phyloP scores from a whole-genome alignment of 2,888 invertebrate species.

The Eupithecia centaureata region DNA sequence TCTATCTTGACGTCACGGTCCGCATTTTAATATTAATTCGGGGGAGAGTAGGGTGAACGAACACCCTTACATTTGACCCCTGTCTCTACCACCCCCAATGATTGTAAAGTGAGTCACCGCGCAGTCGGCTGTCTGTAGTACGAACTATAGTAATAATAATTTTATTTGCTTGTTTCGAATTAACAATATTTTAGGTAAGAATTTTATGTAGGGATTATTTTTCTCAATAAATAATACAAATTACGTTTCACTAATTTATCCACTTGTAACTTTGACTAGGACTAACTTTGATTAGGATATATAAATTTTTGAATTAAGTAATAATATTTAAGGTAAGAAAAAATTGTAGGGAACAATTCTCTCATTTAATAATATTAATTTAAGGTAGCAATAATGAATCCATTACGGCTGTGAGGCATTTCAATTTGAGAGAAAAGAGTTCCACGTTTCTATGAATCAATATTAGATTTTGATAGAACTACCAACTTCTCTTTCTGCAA shows the following conservation, averaged over 20 bases:
- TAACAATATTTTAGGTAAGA: background rate
- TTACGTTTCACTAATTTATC: no score
- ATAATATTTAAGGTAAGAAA: no score
- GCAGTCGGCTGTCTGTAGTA: slow-evolving; percentile 19
- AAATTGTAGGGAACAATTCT: no score
- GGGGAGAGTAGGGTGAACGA: slow-evolving; percentile 47
- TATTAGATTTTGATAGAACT: background rate
- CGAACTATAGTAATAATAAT: slow-evolving; percentile 36
- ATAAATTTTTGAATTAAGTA: no score
- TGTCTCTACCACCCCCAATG: slow-evolving; percentile 56
- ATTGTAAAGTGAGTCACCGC: slow-evolving; percentile 65
- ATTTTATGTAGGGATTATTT: background rate
- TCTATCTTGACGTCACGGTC: slow-evolving; percentile 60
- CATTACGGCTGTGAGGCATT: no score
- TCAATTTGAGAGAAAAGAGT: background rate
- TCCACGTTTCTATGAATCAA: background rate
- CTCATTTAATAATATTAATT: no score
- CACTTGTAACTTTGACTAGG: no score
- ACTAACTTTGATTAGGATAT: no score
- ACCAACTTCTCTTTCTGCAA: background rate
- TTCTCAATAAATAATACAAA: no score
- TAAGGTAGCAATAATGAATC: no score
- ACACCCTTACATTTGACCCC: slow-evolving; percentile 57
- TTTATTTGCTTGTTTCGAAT: slow-evolving; percentile 30
- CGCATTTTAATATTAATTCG: slow-evolving; percentile 71